phyloP scores from a whole-genome alignment of 2,113 vertebrate species.

The Butorides virescens region DNA sequence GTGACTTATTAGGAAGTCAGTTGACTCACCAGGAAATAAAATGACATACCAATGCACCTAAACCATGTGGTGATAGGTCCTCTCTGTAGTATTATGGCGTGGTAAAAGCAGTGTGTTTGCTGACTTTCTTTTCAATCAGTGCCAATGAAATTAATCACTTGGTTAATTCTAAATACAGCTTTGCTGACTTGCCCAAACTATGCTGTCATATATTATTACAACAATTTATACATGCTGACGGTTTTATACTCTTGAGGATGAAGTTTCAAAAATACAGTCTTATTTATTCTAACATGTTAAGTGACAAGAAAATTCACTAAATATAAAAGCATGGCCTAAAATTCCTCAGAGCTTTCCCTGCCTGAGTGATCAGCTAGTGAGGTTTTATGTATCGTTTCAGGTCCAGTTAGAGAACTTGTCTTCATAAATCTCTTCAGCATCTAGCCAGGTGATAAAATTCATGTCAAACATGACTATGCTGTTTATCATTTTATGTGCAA shows the following conservation, averaged over 20 bases:
- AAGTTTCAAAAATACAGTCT: conserved; percentile 5
- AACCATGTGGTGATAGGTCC: background rate
- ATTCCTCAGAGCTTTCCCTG: background rate
- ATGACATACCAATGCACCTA: background rate
- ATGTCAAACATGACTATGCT: background rate
- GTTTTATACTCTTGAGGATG: background rate
- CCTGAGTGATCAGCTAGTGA: background rate
- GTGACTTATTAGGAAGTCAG: background rate
- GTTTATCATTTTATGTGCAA: conserved; percentile 35
- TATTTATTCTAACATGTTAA: background rate
- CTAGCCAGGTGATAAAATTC: conserved; percentile 41
- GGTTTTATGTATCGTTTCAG: conserved; percentile 14
- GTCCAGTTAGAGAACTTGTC: background rate
- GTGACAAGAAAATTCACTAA: background rate
- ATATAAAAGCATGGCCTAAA: background rate
- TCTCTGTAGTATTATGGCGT: background rate
- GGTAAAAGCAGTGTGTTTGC: background rate
- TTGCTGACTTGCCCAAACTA: conserved; percentile 17
- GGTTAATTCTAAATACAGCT: conserved; percentile 47
- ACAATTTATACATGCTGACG: background rate
- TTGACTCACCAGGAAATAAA: background rate
- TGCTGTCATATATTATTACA: conserved; percentile 2
- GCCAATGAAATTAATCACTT: conserved; percentile 39
- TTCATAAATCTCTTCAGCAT: conserved; percentile 38
- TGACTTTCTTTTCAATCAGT: conserved; percentile 1